A percentile compares a stretch with the other conserved stretches of the same genome.
Conservation (phyloP, 2,888 invertebrate species). For the Coelopa pilipes region DNA sequence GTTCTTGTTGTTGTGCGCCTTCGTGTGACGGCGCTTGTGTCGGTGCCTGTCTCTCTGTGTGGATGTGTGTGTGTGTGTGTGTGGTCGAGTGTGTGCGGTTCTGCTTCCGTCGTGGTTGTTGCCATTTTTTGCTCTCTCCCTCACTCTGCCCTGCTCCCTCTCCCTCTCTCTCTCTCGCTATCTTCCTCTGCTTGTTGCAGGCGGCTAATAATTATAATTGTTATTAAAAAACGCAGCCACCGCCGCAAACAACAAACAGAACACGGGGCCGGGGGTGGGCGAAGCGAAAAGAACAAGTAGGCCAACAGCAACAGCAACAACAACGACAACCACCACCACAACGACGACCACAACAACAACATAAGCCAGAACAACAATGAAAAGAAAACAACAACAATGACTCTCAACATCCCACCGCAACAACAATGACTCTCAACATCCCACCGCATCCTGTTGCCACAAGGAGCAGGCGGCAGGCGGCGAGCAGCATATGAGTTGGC, state of each 20-base stretch:
- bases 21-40: background rate
- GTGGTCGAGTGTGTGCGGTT: background rate
- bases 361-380: too few relatives aligned
- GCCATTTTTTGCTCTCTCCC: too few relatives aligned
- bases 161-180: too few relatives aligned
- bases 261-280: background rate
- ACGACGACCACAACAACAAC: too few relatives aligned
- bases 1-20: too few relatives aligned
- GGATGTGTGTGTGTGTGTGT: background rate
- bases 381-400: too few relatives aligned
- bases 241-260: background rate
- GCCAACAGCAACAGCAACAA: too few relatives aligned
- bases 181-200: background rate
- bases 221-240: conserved; percentile 7
- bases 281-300: too few relatives aligned
- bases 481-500: background rate
- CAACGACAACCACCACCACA: background rate
- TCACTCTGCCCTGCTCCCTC: too few relatives aligned
- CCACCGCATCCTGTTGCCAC: conserved; percentile 15
- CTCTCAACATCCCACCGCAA: too few relatives aligned
- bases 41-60: background rate
- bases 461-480: background rate
- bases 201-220: conserved; percentile 13
- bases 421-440: background rate
- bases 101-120: too few relatives aligned